These are phyloP conservation scores for Callinectes sapidus DNA, from an alignment of 2,888 invertebrate genomes.

Conservation along the genomic window DNA sequence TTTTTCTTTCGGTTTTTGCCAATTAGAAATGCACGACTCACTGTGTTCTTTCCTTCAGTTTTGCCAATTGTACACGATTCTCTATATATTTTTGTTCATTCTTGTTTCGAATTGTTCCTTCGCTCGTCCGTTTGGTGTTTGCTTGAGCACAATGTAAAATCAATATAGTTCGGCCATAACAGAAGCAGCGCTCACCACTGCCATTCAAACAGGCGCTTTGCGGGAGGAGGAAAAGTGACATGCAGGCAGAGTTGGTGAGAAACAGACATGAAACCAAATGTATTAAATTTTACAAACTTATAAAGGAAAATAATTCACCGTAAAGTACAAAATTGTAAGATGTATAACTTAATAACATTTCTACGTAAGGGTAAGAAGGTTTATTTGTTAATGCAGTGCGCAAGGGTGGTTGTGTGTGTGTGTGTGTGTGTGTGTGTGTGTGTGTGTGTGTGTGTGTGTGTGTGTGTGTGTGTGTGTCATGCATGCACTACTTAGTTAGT, in stretches of 20 bases:
- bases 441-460: background rate
- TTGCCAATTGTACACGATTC: background rate
- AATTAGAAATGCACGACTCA: background rate
- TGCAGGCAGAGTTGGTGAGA: background rate
- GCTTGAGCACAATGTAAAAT: background rate
- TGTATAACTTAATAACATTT: background rate
- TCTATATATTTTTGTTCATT: background rate
- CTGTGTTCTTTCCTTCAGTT: background rate
- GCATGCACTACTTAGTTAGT: background rate
- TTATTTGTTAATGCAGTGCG: background rate
- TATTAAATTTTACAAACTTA: background rate
- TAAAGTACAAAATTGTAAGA: background rate
- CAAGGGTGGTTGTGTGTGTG: background rate
- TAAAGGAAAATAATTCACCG: background rate
- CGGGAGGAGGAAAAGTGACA: background rate
- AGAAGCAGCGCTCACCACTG: constrained; percentile 16
- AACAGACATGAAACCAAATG: background rate
- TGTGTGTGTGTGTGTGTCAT: constrained; percentile 19
- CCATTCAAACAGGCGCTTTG: background rate
- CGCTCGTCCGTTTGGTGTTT: constrained; percentile 18
- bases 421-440: no score
- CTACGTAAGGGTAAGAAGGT: background rate
- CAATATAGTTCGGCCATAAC: background rate
- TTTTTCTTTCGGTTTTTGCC: background rate
- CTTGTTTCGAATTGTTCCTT: background rate